phyloP scores from a whole-genome alignment of 2,797 vertebrate species.

The Poecilia gillii region DNA sequence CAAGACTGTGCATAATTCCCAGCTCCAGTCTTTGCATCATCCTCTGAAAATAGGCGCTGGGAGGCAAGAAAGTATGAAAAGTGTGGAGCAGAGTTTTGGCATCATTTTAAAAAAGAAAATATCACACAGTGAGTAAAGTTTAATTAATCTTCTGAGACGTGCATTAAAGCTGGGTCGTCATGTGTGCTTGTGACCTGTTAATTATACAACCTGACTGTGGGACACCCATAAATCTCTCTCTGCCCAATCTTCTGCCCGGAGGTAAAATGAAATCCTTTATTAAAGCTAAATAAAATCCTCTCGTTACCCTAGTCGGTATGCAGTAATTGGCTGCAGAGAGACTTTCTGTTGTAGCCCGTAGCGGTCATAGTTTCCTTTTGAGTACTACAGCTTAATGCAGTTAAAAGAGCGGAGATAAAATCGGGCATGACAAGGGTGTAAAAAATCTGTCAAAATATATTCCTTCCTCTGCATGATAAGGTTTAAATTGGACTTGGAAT shows the following conservation, averaged over 20 bases:
- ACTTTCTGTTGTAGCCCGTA: conserved; percentile 24
- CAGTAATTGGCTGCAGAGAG: conserved; percentile 56
- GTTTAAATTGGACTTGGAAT: conserved; percentile 11
- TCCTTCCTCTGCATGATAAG: conserved; percentile 4
- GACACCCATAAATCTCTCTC: conserved; percentile 56
- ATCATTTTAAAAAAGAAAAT: conserved; percentile 26
- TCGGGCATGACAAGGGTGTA: not conserved
- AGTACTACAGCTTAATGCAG: conserved; percentile 15
- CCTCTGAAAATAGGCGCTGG: conserved; percentile 17
- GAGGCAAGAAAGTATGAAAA: conserved; percentile 25
- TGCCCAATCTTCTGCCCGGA: conserved; percentile 26
- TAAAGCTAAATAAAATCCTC: conserved; percentile 44
- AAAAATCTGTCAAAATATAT: conserved; percentile 21
- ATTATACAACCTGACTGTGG: conserved; percentile 57
- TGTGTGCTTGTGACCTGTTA: conserved; percentile 55
- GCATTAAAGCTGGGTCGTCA: conserved; percentile 47
- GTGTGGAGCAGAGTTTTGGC: conserved; percentile 1
- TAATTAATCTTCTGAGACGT: conserved; percentile 30
- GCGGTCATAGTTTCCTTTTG: conserved; percentile 10
- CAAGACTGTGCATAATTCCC: conserved; percentile 2
- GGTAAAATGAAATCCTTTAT: conserved; percentile 52
- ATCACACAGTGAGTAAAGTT: conserved; percentile 36
- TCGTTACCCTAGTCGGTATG: conserved; percentile 44
- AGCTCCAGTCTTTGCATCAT: conserved; percentile 8
- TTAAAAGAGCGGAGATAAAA: conserved; percentile 9